Evolutionary conservation across 2,888 invertebrate species (phyloP), one percentile per base, ranked within the genome.

Genomic region (Thereva unica): DNA sequence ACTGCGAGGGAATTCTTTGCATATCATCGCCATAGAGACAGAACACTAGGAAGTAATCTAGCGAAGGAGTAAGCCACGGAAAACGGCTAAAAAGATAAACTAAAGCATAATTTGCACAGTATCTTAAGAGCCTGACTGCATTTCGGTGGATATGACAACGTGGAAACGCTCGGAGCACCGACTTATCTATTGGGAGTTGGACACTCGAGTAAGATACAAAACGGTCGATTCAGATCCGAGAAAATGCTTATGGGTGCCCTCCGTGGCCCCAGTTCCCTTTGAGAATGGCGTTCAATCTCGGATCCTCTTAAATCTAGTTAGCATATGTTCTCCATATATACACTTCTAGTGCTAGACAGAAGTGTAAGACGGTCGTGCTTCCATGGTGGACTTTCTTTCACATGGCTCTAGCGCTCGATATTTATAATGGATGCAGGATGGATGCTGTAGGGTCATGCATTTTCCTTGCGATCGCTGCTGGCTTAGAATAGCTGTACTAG

Each of bases 71-170:
- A 50, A 61, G 61, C 50, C 61, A 61, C 61, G 50, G n/a, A 23
- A 40, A 50, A 9, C 34, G n/a, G n/a, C 6, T 41, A 61, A 61
- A 50, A 49, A 23, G 23, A 42, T 50, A 41, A 50, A 61, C 61
- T 50, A 41, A n/a, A 10, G 61, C 50, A 50, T 61, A 61, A 61
- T 61, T 61, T 61, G 50, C 61, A 61, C 61, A 49, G 50, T 37
- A 49, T 61, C 61, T 38, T 44, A 45, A 50, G 41, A 61, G 50
- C 23, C 55, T 12, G 50, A 10, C 41, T 61, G 40, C 41, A 61
- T 50, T 61, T 61, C 61, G 50, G 61, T 50, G 61, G 41, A 61
- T 61, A 61, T 61, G 61, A 61, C 61, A 61, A 50, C 49, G 40
- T 61, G 34, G 61, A 50, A 61, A 45, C 50, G 23, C 61, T 61